These are phyloP conservation scores for Bufo bufo DNA, from an alignment of 2,113 vertebrate genomes.

Conservation along the genomic window DNA sequence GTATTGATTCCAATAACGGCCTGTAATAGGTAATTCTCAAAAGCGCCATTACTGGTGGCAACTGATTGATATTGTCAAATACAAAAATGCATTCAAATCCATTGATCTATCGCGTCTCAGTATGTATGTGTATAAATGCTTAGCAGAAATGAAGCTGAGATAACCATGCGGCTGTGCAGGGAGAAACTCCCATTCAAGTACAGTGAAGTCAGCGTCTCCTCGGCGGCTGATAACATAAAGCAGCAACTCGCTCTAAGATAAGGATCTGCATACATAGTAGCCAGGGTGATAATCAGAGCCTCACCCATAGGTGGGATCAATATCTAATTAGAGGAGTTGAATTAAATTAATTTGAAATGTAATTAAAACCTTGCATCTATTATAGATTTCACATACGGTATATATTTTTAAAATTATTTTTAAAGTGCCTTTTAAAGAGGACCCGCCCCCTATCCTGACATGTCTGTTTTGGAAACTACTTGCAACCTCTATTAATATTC, in stretches of 20 bases:
- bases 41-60: not conserved
- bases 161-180: too few relatives aligned
- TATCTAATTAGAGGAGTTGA: too few relatives aligned
- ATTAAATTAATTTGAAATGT: too few relatives aligned
- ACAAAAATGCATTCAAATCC: not conserved
- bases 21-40: not conserved
- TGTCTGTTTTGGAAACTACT: too few relatives aligned
- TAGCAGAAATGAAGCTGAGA: not conserved
- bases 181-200: not conserved
- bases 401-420: too few relatives aligned
- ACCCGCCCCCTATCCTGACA: too few relatives aligned
- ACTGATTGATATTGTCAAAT: slow-evolving; percentile 7
- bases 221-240: not conserved
- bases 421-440: too few relatives aligned
- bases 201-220: not conserved
- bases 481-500: too few relatives aligned
- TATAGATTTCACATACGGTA: not conserved
- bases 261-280: not conserved
- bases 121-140: not conserved
- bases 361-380: not conserved
- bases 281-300: too few relatives aligned
- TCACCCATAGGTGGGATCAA: too few relatives aligned
- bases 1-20: not conserved
- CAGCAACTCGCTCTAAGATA: not conserved
- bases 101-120: too few relatives aligned